Evolutionary conservation across 1,140 invertebrate genomes (phyloP), one percentile per base, ranked within the genome.

Genomic region (Orius insidiosus): DNA sequence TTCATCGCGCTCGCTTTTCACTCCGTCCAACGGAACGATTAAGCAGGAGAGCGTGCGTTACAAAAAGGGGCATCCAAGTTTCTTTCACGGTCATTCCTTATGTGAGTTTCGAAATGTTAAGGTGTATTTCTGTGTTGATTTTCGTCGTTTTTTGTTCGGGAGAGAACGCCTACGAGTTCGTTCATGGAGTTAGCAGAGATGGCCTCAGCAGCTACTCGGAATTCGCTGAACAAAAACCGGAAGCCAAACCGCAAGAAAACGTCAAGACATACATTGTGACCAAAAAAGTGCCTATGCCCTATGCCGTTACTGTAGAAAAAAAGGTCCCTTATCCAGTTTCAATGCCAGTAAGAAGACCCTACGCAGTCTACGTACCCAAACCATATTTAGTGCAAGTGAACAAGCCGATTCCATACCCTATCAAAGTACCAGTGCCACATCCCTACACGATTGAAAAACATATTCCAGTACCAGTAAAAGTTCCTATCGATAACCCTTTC

Each of bases 401-500:
- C 34, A 62, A 57, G 46, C 53, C 53, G 2, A 57, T 61, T 4
- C 61, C 61, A 68, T 74, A 73, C 61, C 68, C 52, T 4, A 49
- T 57, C 2, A 55, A 57, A 45, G 55, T 57, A 4, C 43, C 51
- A 5, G 49, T 55, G n/a, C 54, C 54, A 3, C 49, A 52, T 32
- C 55, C 55, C 8, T 57, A 54, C 48, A 36, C 53, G 2, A 54
- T 57, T 3, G 48, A 52, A 44, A 57, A 57, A 43, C 49, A 54
- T 5, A 51, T 57, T 3, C 55, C 55, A 6, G 46, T 53, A 51
- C 65, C 71, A 34, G 73, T 77, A 32, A 71, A 76, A 55, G 75
- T 68, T 51, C 74, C 67, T 24, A 70, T 75, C 9, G 63, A 67
- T 52, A 57, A 59, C 36, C 69, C 76, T n/a, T 70, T 71, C 51